Evolutionary conservation across 2,888 invertebrate species (phyloP), one percentile per base, ranked within the genome.

Genomic region (Ormyrus rosae): DNA sequence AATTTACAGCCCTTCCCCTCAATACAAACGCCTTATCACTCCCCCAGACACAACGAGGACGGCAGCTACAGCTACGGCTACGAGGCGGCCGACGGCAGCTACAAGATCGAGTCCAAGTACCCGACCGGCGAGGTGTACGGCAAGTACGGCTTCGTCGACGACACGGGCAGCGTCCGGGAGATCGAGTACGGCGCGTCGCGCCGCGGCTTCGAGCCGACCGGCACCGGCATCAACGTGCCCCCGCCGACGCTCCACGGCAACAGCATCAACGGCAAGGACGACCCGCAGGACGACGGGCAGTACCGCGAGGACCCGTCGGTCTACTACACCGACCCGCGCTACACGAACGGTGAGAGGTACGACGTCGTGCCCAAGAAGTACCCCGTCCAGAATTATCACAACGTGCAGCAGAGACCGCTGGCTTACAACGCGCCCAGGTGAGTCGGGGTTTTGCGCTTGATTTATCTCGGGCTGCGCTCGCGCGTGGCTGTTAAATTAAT

Each of bases 1-100:
- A 4, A 34, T 4, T 34, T 4, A 4, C 34, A 34, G 34, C 34
- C 34, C 34, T 34, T 34, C 2, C 34, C 34, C 34, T 34, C 34
- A 34, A 34, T 34, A 34, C 34, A 34, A 34, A 34, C 4, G 34
- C 34, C 34, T 19, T 19, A 7, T 60, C 4, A 34, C 4, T 60
- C 60, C 60, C 60, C 8, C 92, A 93, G 94, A 82, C 96, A 96
- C 90, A 96, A 96, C 89, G 96, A 96, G 83, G 96, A 97, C 84
- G 96, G 96, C 0, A 96, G 96, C 10, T 97, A 97, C 91, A 96
- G 96, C 86, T 97, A 95, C 87, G 97, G 96, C 0, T 97, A 96
- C 90, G 97, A 97, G 90, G 95, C 94, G 0, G 97, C 96, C 0
- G 97, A 97, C 87, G 96, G 96, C 9, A 94, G 95, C 69, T 96